Evolutionary conservation across 2,797 vertebrate genomes (phyloP).

Genomic region (Lindbergichthys nudifrons): DNA sequence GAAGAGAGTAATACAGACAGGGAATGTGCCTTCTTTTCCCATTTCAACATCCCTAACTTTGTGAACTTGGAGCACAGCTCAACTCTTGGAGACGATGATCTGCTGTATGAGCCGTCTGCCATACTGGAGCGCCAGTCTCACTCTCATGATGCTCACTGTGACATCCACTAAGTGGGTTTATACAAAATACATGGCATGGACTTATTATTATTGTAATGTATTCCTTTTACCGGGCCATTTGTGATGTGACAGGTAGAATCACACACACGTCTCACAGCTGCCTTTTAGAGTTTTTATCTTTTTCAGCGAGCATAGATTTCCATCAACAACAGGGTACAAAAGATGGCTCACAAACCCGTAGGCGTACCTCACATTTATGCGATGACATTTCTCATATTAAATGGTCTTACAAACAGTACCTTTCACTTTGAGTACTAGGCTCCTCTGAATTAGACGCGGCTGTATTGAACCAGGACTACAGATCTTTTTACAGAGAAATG

Average conservation of each 20-base stretch:
- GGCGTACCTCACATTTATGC: constrained; percentile 10
- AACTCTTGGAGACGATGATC: constrained; percentile 87
- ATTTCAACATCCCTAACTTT: constrained; percentile 93
- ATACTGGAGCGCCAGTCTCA: constrained; percentile 81
- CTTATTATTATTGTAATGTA: background rate
- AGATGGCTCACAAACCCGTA: no score
- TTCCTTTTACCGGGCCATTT: constrained; percentile 13
- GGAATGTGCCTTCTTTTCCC: constrained; percentile 81
- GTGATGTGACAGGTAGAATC: constrained; percentile 4
- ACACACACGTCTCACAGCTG: background rate
- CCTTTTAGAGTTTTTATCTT: background rate
- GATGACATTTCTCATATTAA: constrained; percentile 21
- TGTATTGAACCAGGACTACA: background rate
- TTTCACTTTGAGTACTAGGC: constrained; percentile 11
- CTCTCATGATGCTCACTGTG: constrained; percentile 61
- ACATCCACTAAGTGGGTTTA: constrained; percentile 71
- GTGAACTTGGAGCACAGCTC: constrained; percentile 90
- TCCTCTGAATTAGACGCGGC: background rate
- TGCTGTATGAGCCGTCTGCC: constrained; percentile 85
- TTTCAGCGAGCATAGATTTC: background rate
- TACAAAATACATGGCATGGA: background rate
- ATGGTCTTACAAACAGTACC: constrained; percentile 1
- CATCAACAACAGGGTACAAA: background rate
- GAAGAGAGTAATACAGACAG: constrained; percentile 69
- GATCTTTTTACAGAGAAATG: background rate